Percentiles rank a stretch among this genome's conserved stretches.
Conservation (phyloP, 2,888 invertebrate genomes). For the Cephus rjabovi region DNA sequence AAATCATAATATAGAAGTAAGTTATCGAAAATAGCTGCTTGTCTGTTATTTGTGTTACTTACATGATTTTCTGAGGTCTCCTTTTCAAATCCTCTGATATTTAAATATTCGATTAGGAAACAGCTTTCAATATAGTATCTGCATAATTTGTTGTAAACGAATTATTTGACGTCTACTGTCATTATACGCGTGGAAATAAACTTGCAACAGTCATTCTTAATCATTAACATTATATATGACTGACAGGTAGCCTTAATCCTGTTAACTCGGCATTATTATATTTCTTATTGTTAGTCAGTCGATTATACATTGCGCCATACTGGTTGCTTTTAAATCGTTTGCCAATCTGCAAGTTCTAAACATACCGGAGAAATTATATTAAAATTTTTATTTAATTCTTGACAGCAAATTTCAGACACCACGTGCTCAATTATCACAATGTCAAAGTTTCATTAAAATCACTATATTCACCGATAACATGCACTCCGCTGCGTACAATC, state of each 20-base stretch:
- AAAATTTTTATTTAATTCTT: neutral
- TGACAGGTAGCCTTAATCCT: neutral
- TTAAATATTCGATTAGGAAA: neutral
- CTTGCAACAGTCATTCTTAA: neutral
- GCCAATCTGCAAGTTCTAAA: neutral
- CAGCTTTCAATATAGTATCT: neutral
- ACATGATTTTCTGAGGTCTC: neutral
- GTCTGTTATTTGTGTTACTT: neutral
- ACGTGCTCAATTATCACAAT: neutral
- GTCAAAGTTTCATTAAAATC: neutral
- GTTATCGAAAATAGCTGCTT: neutral
- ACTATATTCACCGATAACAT: neutral
- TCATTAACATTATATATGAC: neutral
- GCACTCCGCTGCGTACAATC: neutral
- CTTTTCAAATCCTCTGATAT: neutral
- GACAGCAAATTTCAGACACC: neutral
- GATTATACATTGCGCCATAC: neutral
- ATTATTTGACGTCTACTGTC: neutral
- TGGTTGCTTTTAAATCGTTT: neutral
- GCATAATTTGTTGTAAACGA: neutral
- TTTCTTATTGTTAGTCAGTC: neutral
- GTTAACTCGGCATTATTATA: neutral
- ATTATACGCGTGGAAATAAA: neutral
- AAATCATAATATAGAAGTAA: neutral
- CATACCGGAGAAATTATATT: neutral